Evolutionary conservation across 2,888 invertebrate genomes (phyloP), one percentile per base, ranked within the genome.

Genomic region (Agrochola macilenta): DNA sequence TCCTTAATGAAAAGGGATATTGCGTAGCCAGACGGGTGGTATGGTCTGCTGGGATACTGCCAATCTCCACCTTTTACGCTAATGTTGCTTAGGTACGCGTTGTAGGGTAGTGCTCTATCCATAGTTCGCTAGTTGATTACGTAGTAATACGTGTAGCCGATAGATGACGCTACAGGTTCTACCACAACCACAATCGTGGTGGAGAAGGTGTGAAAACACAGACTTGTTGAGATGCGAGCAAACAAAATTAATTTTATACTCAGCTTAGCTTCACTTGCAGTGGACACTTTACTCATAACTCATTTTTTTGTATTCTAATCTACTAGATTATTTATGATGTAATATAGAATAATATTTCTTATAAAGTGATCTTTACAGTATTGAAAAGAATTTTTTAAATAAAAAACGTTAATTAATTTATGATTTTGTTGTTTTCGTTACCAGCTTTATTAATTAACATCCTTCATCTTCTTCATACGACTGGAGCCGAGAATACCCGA

Each of bases 141-240:
- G 9, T 61, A 71, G 35, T 61, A 5, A 54, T 65, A 17, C 5
- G 12, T 7, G 17, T 54, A n/a, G 8, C 17, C n/a, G 7, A 54
- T 26, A 69, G 69, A 35, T 79, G 76, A 60, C n/a, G 30, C 30
- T 65, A 26, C 12, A 17, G 5, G 12, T 46, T 43, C 43, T 43
- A 43, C 39, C 9, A 39, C 7, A 39, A 30, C 30, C 30, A 66
- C 4, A 35, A 7, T 69, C n/a, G 26, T 17, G 9, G 14, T 52
- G 20, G 20, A n/a, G 58, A 26, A 74, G 60, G 23, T 49, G 11
- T 26, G 23, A 35, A 65, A 74, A 60, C 5, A 68, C 14, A 68
- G 9, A 52, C 9, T 30, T 52, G 9, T 52, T 26, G n/a, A 52
- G 35, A 39, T 49, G 20, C n/a, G 5, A 49, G 35, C n/a, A 26